Conservation (phyloP, 2,888 invertebrate genomes). For the Piscicola geometra region DNA sequence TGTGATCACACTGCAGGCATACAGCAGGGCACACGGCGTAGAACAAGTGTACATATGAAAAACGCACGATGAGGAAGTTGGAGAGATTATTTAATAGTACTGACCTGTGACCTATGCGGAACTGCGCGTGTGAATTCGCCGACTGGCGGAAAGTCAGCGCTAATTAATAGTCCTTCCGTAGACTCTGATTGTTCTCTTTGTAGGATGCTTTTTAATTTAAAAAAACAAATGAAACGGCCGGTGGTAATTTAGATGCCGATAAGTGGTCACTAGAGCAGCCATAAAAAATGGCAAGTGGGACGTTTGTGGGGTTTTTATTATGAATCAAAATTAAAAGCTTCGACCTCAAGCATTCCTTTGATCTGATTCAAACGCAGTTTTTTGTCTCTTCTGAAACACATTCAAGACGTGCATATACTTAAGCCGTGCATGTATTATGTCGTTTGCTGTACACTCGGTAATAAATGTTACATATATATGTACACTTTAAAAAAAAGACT, state of each 20-base stretch:
- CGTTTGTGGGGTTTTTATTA: not conserved
- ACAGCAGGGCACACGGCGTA: not conserved
- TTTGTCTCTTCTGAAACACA: not conserved
- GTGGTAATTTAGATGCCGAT: too few relatives aligned
- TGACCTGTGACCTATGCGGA: not conserved
- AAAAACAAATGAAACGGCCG: not conserved
- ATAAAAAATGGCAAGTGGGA: not conserved
- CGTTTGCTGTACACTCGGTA: not conserved
- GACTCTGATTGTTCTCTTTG: not conserved
- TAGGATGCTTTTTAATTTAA: not conserved
- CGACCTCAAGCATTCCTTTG: not conserved
- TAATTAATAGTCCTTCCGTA: not conserved
- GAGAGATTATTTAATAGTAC: slow-evolving; percentile 1
- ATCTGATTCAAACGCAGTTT: not conserved
- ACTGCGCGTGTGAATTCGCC: not conserved
- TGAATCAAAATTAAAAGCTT: not conserved
- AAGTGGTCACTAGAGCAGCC: not conserved
- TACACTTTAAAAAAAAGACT: not conserved
- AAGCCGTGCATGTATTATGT: not conserved
- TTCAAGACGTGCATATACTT: not conserved
- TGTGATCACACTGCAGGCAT: too few relatives aligned
- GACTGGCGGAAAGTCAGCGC: not conserved
- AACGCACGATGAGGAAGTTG: not conserved
- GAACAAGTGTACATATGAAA: slow-evolving; percentile 10
- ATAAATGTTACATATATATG: slow-evolving; percentile 4